These are phyloP conservation scores for Drosophila santomea DNA, from an alignment of 1,140 invertebrate species.

Conservation along the genomic window DNA sequence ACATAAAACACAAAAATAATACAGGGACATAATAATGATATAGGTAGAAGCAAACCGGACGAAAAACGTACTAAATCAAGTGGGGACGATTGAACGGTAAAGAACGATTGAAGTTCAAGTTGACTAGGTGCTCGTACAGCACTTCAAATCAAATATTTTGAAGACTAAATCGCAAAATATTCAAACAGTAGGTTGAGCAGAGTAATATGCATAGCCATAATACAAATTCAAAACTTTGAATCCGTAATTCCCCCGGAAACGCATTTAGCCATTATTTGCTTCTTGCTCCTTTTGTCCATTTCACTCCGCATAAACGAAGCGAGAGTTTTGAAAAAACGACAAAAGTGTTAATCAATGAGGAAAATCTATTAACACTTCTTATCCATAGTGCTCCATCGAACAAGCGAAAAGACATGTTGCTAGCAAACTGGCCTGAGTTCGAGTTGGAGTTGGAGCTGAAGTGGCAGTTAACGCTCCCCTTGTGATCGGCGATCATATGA, in stretches of 20 bases:
- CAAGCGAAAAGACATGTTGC: background rate
- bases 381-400: background rate
- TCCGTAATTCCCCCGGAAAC: background rate
- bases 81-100: constrained; percentile 2
- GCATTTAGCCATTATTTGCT: background rate
- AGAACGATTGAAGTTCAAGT: constrained; percentile 16
- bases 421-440: background rate
- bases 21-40: constrained; percentile 37
- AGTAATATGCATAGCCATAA: too few species aligned
- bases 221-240: background rate
- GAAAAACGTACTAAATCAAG: constrained; percentile 7
- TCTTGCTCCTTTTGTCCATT: background rate
- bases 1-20: constrained; percentile 41
- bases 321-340: constrained; percentile 4
- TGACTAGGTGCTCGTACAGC: background rate
- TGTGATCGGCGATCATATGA: constrained; percentile 18
- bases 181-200: too few species aligned
- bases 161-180: too few species aligned
- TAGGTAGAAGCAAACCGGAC: background rate
- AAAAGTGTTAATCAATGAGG: constrained; percentile 16
- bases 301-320: background rate
- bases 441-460: background rate
- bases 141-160: too few species aligned
- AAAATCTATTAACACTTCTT: constrained; percentile 17
- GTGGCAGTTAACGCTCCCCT: constrained; percentile 3